Conservation (phyloP, 64 coral and sea anemone genomes). For the Astreopora myriophthalma region DNA sequence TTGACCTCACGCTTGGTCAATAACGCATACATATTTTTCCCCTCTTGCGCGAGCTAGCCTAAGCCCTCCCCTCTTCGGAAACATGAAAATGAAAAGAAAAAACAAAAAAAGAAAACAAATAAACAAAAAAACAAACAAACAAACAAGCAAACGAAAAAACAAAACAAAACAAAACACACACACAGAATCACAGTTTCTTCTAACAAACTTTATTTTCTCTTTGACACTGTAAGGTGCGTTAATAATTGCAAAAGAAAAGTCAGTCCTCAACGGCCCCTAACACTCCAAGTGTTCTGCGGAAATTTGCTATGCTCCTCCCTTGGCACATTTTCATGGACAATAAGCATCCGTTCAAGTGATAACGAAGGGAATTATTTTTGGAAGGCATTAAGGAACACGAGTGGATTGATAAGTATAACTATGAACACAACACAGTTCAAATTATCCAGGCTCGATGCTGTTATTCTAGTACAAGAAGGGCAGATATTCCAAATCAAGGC, state of each 20-base stretch:
- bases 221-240: background rate
- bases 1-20: too few relatives aligned
- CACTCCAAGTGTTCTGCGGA: background rate
- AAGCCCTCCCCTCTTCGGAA: too few relatives aligned
- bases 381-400: background rate
- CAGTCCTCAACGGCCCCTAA: background rate
- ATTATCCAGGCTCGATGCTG: background rate
- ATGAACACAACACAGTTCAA: constrained; percentile 8
- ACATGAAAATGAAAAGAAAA: too few relatives aligned
- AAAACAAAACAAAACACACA: too few relatives aligned
- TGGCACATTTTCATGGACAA: constrained; percentile 10
- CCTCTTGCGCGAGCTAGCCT: too few relatives aligned
- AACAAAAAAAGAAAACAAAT: too few relatives aligned
- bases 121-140: too few relatives aligned
- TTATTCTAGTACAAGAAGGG: background rate
- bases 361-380: background rate
- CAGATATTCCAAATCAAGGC: constrained; percentile 3
- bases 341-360: background rate
- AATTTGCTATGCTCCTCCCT: background rate
- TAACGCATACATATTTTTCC: too few relatives aligned
- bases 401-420: background rate
- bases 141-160: too few relatives aligned
- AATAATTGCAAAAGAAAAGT: constrained; percentile 18
- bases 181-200: background rate
- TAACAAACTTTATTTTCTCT: background rate